Conservation (phyloP, 1,140 invertebrate species). For the Brachionus manjavacas region DNA sequence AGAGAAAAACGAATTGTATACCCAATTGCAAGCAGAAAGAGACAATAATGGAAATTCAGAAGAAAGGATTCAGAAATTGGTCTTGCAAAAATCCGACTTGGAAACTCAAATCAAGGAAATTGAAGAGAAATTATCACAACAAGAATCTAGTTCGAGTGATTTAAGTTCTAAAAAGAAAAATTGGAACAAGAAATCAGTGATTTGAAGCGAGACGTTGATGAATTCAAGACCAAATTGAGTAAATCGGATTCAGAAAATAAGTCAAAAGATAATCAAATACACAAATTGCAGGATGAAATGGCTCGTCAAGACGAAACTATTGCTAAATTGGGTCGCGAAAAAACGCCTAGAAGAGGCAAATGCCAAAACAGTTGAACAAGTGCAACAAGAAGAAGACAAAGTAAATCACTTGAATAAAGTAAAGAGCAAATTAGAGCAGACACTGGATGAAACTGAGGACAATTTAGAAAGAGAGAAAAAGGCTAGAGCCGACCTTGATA, state of each 20-base stretch:
- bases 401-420: conserved; percentile 98
- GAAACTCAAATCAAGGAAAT: conserved; percentile 93
- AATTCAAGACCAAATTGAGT: conserved; percentile 81
- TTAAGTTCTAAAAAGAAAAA: conserved; percentile 86
- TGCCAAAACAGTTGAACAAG: conserved; percentile 91
- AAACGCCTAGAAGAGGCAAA: conserved; percentile 88
- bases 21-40: conserved; percentile 82
- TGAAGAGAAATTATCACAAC: conserved; percentile 85
- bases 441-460: conserved; percentile 93
- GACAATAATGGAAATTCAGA: conserved; percentile 69
- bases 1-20: conserved; percentile 84
- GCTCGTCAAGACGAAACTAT: conserved; percentile 97
- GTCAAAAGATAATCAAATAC: conserved; percentile 97
- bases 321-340: conserved; percentile 98
- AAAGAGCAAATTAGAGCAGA: conserved; percentile 94
- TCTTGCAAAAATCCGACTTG: conserved; percentile 90
- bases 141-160: conserved; percentile 87
- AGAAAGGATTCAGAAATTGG: conserved; percentile 83
- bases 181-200: conserved; percentile 84
- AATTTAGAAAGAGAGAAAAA: conserved; percentile 97
- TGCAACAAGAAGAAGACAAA: conserved; percentile 96
- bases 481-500: conserved; percentile 92
- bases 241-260: conserved; percentile 85
- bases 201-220: conserved; percentile 92
- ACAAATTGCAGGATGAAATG: conserved; percentile 78